Evolutionary conservation across 2,888 invertebrate genomes (phyloP).

Genomic region (Melinaea menophilus): DNA sequence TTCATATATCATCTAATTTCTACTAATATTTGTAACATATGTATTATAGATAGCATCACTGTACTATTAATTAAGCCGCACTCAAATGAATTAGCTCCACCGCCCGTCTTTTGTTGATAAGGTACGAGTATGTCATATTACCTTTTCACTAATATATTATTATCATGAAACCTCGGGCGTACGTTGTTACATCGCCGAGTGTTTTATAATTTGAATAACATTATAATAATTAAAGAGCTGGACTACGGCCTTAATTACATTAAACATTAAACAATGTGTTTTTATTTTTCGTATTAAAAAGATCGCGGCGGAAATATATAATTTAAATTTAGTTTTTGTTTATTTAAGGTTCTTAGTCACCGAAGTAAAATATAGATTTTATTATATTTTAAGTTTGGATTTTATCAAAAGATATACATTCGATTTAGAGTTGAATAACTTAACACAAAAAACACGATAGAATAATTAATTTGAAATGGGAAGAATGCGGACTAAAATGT

Average conservation of each 20-base stretch:
- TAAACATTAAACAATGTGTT: too few relatives aligned
- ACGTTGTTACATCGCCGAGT: background rate
- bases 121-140: background rate
- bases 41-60: background rate
- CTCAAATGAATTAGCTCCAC: slow-evolving; percentile 20
- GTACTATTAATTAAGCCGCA: slow-evolving; percentile 21
- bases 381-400: too few relatives aligned
- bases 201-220: slow-evolving; percentile 5
- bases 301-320: too few relatives aligned
- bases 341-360: too few relatives aligned
- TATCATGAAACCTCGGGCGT: background rate
- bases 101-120: background rate
- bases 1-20: background rate
- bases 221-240: slow-evolving; percentile 2
- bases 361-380: too few relatives aligned
- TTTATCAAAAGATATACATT: too few relatives aligned
- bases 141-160: background rate
- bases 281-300: too few relatives aligned
- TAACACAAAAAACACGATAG: too few relatives aligned
- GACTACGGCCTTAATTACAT: background rate
- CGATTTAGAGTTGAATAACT: too few relatives aligned
- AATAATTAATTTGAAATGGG: too few relatives aligned
- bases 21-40: background rate
- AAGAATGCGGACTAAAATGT: too few relatives aligned
- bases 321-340: too few relatives aligned